These are phyloP conservation scores for Microcaecilia unicolor DNA, from an alignment of 2,797 vertebrate genomes.

Conservation along the genomic window DNA sequence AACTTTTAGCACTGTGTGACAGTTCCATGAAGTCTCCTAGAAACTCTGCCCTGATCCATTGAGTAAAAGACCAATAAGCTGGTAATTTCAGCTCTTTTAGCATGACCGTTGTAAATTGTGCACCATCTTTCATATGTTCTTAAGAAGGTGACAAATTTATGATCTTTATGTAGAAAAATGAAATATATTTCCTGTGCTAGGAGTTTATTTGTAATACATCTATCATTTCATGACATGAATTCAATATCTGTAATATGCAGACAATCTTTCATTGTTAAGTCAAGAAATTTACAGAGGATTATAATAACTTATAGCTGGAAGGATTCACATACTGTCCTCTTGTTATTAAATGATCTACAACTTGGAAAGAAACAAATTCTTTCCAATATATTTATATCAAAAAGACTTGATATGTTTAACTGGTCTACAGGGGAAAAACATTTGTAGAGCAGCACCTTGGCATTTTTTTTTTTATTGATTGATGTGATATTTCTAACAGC, in stretches of 20 bases:
- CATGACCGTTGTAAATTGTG: conserved; percentile 12
- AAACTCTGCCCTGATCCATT: too few species aligned
- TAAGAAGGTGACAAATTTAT: conserved; percentile 1
- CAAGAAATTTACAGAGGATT: conserved; percentile 23
- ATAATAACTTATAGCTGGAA: conserved; percentile 19
- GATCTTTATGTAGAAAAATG: conserved; percentile 12
- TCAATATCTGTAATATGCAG: conserved; percentile 30
- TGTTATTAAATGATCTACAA: conserved; percentile 6
- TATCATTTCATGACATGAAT: conserved; percentile 12
- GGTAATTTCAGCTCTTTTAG: too few species aligned
- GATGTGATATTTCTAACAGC: too few species aligned
- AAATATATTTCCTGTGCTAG: conserved; percentile 7
- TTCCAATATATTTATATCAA: too few species aligned
- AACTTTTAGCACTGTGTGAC: too few species aligned
- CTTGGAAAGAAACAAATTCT: too few species aligned
- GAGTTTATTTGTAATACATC: conserved; percentile 24
- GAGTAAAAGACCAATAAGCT: too few species aligned
- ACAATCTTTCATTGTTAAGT: conserved; percentile 6
- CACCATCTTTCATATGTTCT: not conserved
- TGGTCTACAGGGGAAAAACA: too few species aligned
- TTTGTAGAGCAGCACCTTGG: too few species aligned
- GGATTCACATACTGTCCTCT: conserved; percentile 12
- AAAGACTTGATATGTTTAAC: too few species aligned
- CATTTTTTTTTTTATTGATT: too few species aligned
- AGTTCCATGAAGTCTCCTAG: too few species aligned